phyloP scores from a whole-genome alignment of 2,888 invertebrate species.

The Bursaphelenchus okinawaensis region DNA sequence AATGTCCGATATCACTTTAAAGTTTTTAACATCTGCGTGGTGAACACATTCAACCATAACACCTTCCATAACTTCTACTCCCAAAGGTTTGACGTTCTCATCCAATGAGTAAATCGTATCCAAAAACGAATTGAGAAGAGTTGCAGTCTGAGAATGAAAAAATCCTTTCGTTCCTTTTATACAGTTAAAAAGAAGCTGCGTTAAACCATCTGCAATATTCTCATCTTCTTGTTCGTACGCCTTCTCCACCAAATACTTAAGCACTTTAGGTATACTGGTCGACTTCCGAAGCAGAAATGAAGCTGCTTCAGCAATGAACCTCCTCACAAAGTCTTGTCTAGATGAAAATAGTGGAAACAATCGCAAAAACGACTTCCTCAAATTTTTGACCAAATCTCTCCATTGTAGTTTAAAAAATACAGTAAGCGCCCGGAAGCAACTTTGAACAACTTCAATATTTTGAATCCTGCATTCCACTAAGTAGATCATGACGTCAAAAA shows the following conservation, averaged over 20 bases:
- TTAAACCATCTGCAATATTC: conserved; percentile 67
- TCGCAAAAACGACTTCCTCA: conserved; percentile 60
- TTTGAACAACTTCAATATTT: conserved; percentile 78
- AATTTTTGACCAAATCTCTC: conserved; percentile 74
- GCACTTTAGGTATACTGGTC: conserved; percentile 30
- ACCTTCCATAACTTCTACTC: conserved; percentile 26
- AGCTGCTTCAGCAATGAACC: conserved; percentile 92
- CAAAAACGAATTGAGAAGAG: conserved; percentile 55
- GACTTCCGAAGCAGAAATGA: conserved; percentile 77
- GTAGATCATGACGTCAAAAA: conserved; percentile 31
- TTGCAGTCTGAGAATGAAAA: conserved; percentile 77
- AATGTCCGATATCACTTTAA: conserved; percentile 8
- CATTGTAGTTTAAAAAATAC: conserved; percentile 84
- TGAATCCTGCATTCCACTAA: conserved; percentile 18
- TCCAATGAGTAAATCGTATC: conserved; percentile 13
- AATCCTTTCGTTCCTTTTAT: conserved; percentile 75
- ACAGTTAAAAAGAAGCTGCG: conserved; percentile 80
- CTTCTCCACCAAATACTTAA: conserved; percentile 29
- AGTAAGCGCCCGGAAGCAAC: conserved; percentile 77
- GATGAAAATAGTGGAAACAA: conserved; percentile 67
- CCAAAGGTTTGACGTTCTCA: conserved; percentile 5
- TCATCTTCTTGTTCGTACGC: conserved; percentile 26
- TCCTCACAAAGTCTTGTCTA: conserved; percentile 77
- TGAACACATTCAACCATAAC: conserved; percentile 25
- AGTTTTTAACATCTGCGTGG: conserved; percentile 3